Evolutionary conservation across 2,888 invertebrate genomes (phyloP), one percentile per base, ranked within the genome.

Genomic region (Drosophila subsilvestris): DNA sequence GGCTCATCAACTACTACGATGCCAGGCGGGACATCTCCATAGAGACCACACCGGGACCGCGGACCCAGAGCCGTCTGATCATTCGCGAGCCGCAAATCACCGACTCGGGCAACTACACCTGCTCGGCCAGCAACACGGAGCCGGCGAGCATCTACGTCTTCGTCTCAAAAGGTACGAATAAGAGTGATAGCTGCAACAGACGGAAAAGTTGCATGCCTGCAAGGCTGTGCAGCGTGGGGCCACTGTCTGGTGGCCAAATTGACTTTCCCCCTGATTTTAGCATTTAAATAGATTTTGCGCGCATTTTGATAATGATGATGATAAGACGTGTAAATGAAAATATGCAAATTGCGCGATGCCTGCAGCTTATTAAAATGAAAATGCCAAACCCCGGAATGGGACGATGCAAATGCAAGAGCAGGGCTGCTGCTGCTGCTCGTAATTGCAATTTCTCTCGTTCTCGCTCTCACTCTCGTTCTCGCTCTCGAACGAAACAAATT

Each of bases 1-100:
- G 96, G 91, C 97, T 98, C 96, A 97, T 98, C 93, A 98, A 97
- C 94, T 97, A 97, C 93, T 97, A 97, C 93, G 95, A 95, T 87
- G 94, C 96, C 86, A 95, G 97, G 89, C 96, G 97, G 80, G 95
- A 95, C 80, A 96, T 97, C 80, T 94, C 94, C 79, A 97, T 98
- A 90, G 95, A 95, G 91, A 97, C 97, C 78, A 95, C 96, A 92
- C 96, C 96, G 77, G 97, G 97, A 76, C 95, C 96, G 90, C 94
- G 95, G 91, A 97, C 97, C 78, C 96, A 97, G 93, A 97, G 96
- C 89, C 95, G 96, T 86, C 95, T 98, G 81, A 95, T 95, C 90
- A 97, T 98, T 92, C 94, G 95, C 89, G 95, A 95, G 90, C 97
- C 97, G 78, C 95, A 95, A 90, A 95, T 96, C 90, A 94, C 94